Conservation (phyloP, 1,140 invertebrate species). For the Pygmarrhopalites habei region DNA sequence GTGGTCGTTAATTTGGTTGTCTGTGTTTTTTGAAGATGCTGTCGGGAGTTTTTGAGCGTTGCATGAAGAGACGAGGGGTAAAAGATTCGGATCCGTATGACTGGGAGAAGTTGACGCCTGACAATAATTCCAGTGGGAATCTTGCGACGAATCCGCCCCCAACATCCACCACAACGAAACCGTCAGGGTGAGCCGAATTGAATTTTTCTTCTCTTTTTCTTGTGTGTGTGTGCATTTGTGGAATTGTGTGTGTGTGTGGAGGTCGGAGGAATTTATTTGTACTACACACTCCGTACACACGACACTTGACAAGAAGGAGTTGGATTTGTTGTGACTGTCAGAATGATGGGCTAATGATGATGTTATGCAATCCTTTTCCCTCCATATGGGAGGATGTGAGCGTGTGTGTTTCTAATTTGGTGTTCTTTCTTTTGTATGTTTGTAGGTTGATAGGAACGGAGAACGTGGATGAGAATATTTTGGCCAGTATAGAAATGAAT, state of each 20-base stretch:
- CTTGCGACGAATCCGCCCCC: slow-evolving; percentile 44
- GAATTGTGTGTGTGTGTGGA: too few relatives aligned
- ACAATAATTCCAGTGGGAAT: slow-evolving; percentile 43
- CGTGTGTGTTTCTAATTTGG: background rate
- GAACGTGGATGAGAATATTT: slow-evolving; percentile 47
- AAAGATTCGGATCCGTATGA: slow-evolving; percentile 86
- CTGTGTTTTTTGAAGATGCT: slow-evolving; percentile 56
- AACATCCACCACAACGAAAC: slow-evolving; percentile 41
- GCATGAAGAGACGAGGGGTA: slow-evolving; percentile 87
- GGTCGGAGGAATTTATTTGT: too few relatives aligned
- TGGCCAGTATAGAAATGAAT: slow-evolving; percentile 50
- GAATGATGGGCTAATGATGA: too few relatives aligned
- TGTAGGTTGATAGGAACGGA: slow-evolving; percentile 48
- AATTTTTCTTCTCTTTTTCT: background rate
- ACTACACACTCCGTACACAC: too few relatives aligned
- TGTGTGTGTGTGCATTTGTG: too few relatives aligned
- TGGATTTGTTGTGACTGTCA: too few relatives aligned
- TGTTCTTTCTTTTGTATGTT: background rate
- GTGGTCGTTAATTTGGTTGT: too few relatives aligned
- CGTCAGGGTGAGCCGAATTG: slow-evolving; percentile 28
- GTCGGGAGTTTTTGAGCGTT: slow-evolving; percentile 77
- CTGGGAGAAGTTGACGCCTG: slow-evolving; percentile 71
- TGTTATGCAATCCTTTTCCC: too few relatives aligned
- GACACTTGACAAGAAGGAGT: too few relatives aligned
- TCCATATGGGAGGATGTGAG: too few relatives aligned